Percentiles rank a stretch among this genome's conserved stretches.
phyloP scores from a whole-genome alignment of 2,888 invertebrate species.

The Amphimallon solstitiale region DNA sequence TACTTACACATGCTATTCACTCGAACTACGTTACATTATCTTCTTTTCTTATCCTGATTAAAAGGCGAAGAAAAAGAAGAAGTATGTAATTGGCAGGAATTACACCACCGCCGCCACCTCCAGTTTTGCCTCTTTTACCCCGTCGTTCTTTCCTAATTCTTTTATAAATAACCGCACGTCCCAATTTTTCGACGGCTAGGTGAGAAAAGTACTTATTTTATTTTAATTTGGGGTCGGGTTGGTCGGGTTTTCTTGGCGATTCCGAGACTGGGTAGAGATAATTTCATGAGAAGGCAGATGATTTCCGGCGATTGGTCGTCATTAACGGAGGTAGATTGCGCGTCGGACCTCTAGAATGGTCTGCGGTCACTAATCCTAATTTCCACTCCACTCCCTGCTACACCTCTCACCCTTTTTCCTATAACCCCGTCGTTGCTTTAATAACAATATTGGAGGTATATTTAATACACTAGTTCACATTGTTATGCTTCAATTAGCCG shows the following conservation, averaged over 20 bases:
- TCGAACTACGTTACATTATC: slow-evolving; percentile 15
- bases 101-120: slow-evolving; percentile 9
- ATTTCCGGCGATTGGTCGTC: slow-evolving; percentile 49
- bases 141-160: not conserved
- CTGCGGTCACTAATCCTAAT: slow-evolving; percentile 42
- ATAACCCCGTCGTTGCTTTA: slow-evolving; percentile 14
- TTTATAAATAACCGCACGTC: slow-evolving; percentile 22
- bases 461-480: slow-evolving; percentile 18
- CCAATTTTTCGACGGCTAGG: slow-evolving; percentile 24
- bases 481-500: slow-evolving; percentile 36
- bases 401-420: slow-evolving; percentile 13
- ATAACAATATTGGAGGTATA: slow-evolving; percentile 33
- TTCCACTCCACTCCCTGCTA: slow-evolving; percentile 23
- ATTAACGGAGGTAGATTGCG: slow-evolving; percentile 47
- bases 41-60: slow-evolving; percentile 21
- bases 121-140: not conserved
- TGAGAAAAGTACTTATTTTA: slow-evolving; percentile 36
- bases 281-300: slow-evolving; percentile 47
- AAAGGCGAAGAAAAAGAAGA: slow-evolving; percentile 11
- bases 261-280: slow-evolving; percentile 34
- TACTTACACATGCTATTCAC: not conserved
- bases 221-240: slow-evolving; percentile 30
- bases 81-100: slow-evolving; percentile 29
- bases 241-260: slow-evolving; percentile 27
- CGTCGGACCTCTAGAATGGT: slow-evolving; percentile 44